Base-by-base conservation (phyloP, 2,797 vertebrate genomes). In the Gastrophryne carolinensis region DNA sequence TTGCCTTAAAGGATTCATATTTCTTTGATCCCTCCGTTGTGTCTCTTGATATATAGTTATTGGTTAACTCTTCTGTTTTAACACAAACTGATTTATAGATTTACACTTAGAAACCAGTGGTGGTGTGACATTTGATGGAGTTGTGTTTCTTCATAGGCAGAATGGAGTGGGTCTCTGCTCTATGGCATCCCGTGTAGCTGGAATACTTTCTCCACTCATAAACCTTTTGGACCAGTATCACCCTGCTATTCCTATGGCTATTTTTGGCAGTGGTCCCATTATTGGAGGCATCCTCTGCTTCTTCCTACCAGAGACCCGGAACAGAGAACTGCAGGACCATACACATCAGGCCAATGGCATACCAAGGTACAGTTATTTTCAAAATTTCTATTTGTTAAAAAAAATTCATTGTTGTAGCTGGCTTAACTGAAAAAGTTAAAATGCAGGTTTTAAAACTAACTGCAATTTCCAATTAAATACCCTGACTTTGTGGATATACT, bases 281-380 rank as follows among this genome's bases (percentile, higher is more conserved):
- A 4, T 75, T 4, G 91, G 79, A 0, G 90, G 89, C 1, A 56
- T 80, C 1, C 79, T 95, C 4, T 92, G 90, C 11, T n/a, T 88
- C n/a, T 78, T 96, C 7, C 90, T 98, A 17, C 95, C 95, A 0
- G 95, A 98, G 86, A 97, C 94, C 0, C 7, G 62, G 0, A 90
- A 92, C 30, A 65, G 72, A 0, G 83, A 92, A 0, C 89, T 96
- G 67, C 86, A 84, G 5, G 96, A 97, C 12, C 79, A 81, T 27
- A 75, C 80, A 1, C 61, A 87, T 0, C 75, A 78, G 0, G 66
- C 61, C 0, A 2, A 26, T 4, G 24, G 17, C 0, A 63, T 0
- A 0, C 37, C 8, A 3, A 74, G 81, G 87, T 85, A 74, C 27
- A 79, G 15, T 44, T 2, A 35, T 21, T 30, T 13, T 13, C 5